phyloP scores from a whole-genome alignment of 2,888 invertebrate species.

The Aproaerema taeniolella region DNA sequence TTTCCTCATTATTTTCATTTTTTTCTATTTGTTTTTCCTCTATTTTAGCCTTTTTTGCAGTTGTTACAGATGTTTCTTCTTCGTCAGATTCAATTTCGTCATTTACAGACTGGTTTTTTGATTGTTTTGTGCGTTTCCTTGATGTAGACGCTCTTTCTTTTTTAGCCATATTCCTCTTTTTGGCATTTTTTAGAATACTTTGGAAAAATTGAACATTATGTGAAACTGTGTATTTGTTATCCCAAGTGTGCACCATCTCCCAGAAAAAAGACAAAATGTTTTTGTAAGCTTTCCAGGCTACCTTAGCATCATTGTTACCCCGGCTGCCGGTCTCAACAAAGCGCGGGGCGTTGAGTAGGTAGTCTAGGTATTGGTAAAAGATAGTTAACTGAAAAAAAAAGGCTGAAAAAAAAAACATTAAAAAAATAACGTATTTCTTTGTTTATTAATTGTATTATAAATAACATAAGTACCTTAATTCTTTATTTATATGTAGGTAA shows the following conservation, averaged over 20 bases:
- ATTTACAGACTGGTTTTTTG: background rate
- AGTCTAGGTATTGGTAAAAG: too few relatives aligned
- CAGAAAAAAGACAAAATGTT: constrained; percentile 15
- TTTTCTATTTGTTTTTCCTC: background rate
- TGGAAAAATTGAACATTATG: constrained; percentile 17
- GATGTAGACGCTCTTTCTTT: background rate
- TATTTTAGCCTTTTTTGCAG: background rate
- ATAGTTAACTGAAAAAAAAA: too few relatives aligned
- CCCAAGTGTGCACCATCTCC: constrained; percentile 15
- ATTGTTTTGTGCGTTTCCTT: background rate
- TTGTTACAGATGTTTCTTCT: background rate
- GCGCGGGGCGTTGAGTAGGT: too few relatives aligned
- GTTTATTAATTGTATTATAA: too few relatives aligned
- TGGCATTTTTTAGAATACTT: constrained; percentile 9
- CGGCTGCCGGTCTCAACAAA: too few relatives aligned
- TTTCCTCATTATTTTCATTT: background rate
- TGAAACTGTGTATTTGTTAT: constrained; percentile 12
- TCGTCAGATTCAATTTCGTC: background rate
- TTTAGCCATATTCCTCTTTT: background rate
- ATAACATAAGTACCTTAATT: too few relatives aligned
- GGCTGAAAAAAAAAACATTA: too few relatives aligned
- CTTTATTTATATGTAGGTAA: too few relatives aligned
- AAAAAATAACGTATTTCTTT: too few relatives aligned
- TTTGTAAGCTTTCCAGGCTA: constrained; percentile 15
- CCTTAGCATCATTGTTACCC: constrained; percentile 12